Base-by-base conservation (phyloP, 2,888 invertebrate genomes). In the Ormyrus labotus region DNA sequence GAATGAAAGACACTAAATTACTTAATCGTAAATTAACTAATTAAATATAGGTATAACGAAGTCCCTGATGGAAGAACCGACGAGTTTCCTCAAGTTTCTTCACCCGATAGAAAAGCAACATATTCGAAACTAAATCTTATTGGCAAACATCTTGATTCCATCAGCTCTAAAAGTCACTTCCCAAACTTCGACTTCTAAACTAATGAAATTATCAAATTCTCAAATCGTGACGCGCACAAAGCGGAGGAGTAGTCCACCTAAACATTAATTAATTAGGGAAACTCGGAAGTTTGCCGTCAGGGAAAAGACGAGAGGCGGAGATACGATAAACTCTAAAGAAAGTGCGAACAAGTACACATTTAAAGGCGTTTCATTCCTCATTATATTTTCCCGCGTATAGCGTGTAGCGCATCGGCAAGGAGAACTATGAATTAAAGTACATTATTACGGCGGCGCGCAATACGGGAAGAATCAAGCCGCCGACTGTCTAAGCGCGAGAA, bases 281-380 rank as follows among this genome's bases (percentile, higher is more conserved):
- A 34, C 34, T 34, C 34, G 34, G 2, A 2, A 34, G 34, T 34
- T 34, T 3, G 34, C 34, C 34, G 2, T 34, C 34, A 34, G 34
- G 34, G 34, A 34, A 34, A 34, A 34, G 34, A 34, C 34, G 34
- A 34, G 34, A 19, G 7, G n/a, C 8, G 61, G 13, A 48, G 50
- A 70, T 70, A 48, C 8, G 53, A 70, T 47, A 68, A 68, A 67
- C 51, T 68, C 67, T 60, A 64, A 68, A 75, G 71, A 78, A 78
- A 78, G 78, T 78, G 71, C 58, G 71, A 71, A 78, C 64, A 64
- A 71, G 70, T 71, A 71, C 65, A 65, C 78, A 61, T 58, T 34
- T 71, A 50, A 60, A 60, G 8, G 58, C 67, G 34, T 58, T 51
- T 58, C 58, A 75, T 60, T 75, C 74, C 70, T 69, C 50, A 51